Evolutionary conservation across 37 sponge, comb jelly and placozoan species (phyloP).

Genomic region (Theonella swinhoei): DNA sequence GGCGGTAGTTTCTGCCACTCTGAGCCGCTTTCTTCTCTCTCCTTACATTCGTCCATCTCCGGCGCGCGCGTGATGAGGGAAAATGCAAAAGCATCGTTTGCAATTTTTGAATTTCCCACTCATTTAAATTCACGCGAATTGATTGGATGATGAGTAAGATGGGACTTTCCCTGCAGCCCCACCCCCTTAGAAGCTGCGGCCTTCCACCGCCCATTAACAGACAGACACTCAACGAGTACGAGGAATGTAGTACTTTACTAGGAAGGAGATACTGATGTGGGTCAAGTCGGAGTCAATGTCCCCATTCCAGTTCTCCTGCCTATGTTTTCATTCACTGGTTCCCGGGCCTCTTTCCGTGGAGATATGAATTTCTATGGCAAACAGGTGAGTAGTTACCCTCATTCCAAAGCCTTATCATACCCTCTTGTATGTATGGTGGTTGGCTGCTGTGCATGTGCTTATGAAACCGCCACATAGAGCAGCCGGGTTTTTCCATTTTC

Average conservation of each 20-base stretch:
- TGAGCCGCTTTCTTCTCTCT: neutral
- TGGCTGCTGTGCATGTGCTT: too few relatives aligned
- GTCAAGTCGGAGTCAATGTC: conserved; percentile 97
- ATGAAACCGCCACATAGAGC: too few relatives aligned
- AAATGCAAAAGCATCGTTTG: neutral
- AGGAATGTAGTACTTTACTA: conserved; percentile 77
- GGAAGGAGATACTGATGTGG: conserved; percentile 81
- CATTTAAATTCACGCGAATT: neutral
- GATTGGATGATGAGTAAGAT: conserved; percentile 3
- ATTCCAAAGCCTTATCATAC: neutral
- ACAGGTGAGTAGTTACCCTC: too few relatives aligned
- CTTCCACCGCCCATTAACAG: too few relatives aligned
- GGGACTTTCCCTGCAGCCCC: neutral
- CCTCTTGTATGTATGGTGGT: neutral
- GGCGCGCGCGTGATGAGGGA: too few relatives aligned
- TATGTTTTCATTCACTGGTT: conserved; percentile 99
- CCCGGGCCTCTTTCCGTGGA: conserved; percentile 93
- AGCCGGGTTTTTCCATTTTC: too few relatives aligned
- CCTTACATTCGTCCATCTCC: too few relatives aligned
- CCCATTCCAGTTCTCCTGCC: conserved; percentile 99
- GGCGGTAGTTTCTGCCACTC: neutral
- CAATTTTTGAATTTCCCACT: neutral
- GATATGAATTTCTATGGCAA: conserved; percentile 98
- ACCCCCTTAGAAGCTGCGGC: too few relatives aligned
- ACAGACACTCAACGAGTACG: conserved; percentile 36